Evolutionary conservation across 2,113 vertebrate species (phyloP), one percentile per base, ranked within the genome.

Genomic region (Oceanites oceanicus): DNA sequence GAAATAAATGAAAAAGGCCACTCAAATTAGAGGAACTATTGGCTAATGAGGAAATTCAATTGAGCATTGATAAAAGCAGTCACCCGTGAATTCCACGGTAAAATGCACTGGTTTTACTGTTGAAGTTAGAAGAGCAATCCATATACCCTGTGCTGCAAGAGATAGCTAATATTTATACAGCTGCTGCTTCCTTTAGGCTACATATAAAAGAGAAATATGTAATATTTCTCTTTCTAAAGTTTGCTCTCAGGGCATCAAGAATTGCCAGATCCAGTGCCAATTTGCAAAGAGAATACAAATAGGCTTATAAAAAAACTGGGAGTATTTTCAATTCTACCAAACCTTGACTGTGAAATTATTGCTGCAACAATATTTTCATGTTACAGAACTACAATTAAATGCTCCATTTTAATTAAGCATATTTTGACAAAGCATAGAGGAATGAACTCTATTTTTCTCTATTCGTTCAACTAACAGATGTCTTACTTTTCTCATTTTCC

Each of bases 351-450:
- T 79, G 89, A 92, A 95, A 92, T 91, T 96, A 96, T 42, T 84
- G 70, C 81, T 81, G 70, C 91, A 94, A 70, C 53, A 94, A 73
- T 67, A 82, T 94, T 96, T 92, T 89, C 70, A 50, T 36, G 22
- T 87, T 91, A 82, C 77, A 81, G 71, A 72, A 62, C 86, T 92
- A 89, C 80, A 95, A 94, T 96, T 95, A 95, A 94, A 91, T 70
- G 81, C 70, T 95, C 78, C 91, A 92, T 87, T 92, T 95, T 95
- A 95, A 96, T 95, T 89, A 97, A 70, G 70, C 15, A 40, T 92
- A 94, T 96, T 96, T 93, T 97, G 92, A 94, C 80, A 97, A 89
- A 89, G 86, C 67, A 76, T 72, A 85, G 91, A 96, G 72, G 71
- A 94, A 92, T 58, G 52, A 92, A 94, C 77, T 88, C 92, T 89